phyloP scores from a whole-genome alignment of 2,797 vertebrate species.

The Limnodromus scolopaceus region DNA sequence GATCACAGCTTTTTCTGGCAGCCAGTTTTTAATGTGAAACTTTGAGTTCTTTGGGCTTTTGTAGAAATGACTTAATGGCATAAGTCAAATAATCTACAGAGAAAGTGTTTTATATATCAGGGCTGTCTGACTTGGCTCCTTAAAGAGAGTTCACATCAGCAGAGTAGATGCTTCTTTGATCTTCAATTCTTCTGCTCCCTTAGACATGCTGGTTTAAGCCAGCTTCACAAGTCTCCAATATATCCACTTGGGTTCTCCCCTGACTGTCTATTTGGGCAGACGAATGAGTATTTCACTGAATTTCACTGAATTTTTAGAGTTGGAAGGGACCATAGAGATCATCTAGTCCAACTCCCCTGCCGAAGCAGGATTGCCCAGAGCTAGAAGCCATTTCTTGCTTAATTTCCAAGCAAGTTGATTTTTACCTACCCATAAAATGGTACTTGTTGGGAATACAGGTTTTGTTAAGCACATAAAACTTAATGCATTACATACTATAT shows the following conservation, averaged over 20 bases:
- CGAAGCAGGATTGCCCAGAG: too few relatives aligned
- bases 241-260: not conserved
- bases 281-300: not conserved
- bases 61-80: not conserved
- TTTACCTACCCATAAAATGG: not conserved
- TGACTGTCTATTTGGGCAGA: not conserved
- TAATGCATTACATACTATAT: not conserved
- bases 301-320: too few relatives aligned
- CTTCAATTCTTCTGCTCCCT: not conserved
- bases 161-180: not conserved
- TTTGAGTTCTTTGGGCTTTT: not conserved
- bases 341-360: too few relatives aligned
- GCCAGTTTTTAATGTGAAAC: not conserved
- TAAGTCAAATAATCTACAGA: not conserved
- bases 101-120: rapidly evolving
- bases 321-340: too few relatives aligned
- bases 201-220: not conserved
- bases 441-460: not conserved
- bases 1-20: not conserved
- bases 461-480: not conserved
- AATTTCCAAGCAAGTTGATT: not conserved
- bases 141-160: not conserved
- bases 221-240: not conserved
- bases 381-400: too few relatives aligned
- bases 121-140: not conserved